Evolutionary conservation across 2,797 vertebrate species (phyloP).

Genomic region (Mormyrops boulengeri): DNA sequence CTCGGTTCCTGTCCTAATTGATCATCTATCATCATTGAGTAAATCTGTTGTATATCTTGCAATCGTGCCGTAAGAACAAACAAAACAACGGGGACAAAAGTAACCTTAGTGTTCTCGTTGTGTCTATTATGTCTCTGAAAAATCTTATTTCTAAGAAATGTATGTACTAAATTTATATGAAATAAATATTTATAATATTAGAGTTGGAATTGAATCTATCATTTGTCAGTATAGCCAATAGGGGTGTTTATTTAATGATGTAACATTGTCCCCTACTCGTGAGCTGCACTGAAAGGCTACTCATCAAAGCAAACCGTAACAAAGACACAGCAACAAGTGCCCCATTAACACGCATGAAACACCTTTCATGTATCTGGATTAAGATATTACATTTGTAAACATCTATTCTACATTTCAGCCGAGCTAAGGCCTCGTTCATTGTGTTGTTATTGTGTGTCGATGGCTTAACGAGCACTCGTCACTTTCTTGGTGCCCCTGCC

Average conservation of each 20-base stretch:
- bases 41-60: not conserved
- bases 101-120: not conserved
- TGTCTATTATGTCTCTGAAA: not conserved
- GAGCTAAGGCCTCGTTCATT: constrained; percentile 2
- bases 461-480: not conserved
- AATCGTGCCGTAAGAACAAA: not conserved
- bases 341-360: not conserved
- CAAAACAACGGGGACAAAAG: not conserved
- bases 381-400: not conserved
- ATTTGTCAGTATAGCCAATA: not conserved
- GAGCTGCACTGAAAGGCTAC: not conserved
- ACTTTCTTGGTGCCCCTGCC: not conserved
- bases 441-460: not conserved
- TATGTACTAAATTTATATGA: not conserved
- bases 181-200: not conserved
- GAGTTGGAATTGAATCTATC: not conserved
- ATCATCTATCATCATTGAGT: not conserved
- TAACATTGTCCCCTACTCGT: not conserved
- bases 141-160: not conserved
- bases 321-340: not conserved
- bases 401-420: not conserved
- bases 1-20: not conserved
- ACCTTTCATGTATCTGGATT: not conserved
- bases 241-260: not conserved
- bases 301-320: not conserved